A percentile compares a stretch with the other conserved stretches of the same genome.
These are phyloP conservation scores for Spisula subtruncata DNA, from an alignment of 2,888 invertebrate species.

Conservation along the genomic window DNA sequence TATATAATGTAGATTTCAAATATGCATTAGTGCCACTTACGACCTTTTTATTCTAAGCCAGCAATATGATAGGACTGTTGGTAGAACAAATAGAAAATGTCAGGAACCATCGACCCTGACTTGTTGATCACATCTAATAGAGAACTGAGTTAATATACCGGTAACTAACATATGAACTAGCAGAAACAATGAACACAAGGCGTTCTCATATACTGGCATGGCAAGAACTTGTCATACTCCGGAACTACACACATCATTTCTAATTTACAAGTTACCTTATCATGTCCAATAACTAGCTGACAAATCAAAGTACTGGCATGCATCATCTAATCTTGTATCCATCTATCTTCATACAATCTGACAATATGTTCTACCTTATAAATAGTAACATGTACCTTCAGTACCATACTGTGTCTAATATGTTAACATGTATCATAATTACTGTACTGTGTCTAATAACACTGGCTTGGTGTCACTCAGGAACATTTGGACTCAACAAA, in stretches of 20 bases:
- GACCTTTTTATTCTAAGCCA: no score
- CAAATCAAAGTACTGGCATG: neutral
- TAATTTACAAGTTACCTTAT: neutral
- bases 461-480: no score
- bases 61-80: no score
- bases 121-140: no score
- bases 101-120: no score
- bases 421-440: neutral
- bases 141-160: no score
- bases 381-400: constrained; percentile 25
- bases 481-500: no score
- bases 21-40: no score
- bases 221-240: neutral
- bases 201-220: neutral
- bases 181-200: no score
- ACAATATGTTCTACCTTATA: constrained; percentile 45
- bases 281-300: neutral
- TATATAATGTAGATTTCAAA: no score
- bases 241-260: neutral
- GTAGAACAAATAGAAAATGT: no score
- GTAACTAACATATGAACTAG: no score
- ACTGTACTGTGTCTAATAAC: constrained; percentile 35
- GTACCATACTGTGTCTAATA: constrained; percentile 32
- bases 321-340: constrained; percentile 39
- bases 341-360: constrained; percentile 50